Conservation (phyloP, 35 echinoderm and acorn worm species). For the Antedon bifida region DNA sequence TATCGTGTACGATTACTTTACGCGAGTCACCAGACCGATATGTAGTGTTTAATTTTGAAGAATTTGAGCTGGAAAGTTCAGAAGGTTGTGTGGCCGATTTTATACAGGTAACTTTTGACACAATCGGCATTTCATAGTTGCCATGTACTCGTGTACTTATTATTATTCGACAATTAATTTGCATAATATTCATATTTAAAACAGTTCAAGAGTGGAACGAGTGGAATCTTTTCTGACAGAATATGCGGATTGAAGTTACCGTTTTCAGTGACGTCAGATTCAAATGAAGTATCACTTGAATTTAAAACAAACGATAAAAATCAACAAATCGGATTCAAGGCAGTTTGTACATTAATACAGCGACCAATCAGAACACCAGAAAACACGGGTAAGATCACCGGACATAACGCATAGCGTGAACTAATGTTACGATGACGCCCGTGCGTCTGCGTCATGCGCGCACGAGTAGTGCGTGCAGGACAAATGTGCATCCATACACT, state of each 20-base stretch:
- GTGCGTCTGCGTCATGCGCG: too few species aligned
- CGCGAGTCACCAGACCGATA: background rate
- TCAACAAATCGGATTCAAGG: background rate
- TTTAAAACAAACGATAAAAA: background rate
- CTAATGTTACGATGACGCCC: too few species aligned
- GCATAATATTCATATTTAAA: background rate
- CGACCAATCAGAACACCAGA: background rate
- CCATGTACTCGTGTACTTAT: too few species aligned
- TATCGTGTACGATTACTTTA: background rate
- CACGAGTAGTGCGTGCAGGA: too few species aligned
- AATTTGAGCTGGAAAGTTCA: background rate
- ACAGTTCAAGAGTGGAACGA: background rate
- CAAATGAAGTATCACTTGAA: background rate
- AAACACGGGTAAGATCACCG: background rate
- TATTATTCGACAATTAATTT: too few species aligned
- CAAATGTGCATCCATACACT: too few species aligned
- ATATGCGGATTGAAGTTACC: background rate
- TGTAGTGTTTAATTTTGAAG: background rate
- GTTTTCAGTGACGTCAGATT: slow-evolving; percentile 6
- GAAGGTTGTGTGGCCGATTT: background rate
- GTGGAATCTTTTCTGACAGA: background rate
- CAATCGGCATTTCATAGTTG: too few species aligned
- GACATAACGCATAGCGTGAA: too few species aligned
- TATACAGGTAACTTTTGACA: background rate
- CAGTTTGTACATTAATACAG: background rate